Conservation (phyloP, 2,113 vertebrate genomes). For the Nansenia antarctica region DNA sequence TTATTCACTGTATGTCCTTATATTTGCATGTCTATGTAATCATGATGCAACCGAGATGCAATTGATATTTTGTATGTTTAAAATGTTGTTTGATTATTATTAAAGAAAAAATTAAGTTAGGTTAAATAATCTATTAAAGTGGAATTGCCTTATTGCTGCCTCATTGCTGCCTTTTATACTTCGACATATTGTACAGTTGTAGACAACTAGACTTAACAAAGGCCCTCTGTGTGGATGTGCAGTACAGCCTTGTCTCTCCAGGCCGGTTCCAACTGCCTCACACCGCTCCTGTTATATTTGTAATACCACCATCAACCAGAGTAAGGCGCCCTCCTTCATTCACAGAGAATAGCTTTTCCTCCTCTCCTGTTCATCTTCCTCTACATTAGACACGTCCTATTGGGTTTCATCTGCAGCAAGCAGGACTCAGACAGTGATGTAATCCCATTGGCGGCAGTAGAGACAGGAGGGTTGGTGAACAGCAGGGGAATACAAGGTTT, state of each 20-base stretch:
- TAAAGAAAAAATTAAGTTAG: no score
- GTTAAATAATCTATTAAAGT: not conserved
- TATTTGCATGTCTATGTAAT: not conserved
- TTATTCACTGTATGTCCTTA: not conserved
- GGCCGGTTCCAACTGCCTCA: conserved; percentile 35
- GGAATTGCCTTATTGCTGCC: not conserved
- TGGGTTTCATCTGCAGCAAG: conserved; percentile 30
- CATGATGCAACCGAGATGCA: not conserved
- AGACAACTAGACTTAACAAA: not conserved
- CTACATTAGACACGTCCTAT: conserved; percentile 34
- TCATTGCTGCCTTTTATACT: not conserved
- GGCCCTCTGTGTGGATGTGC: not conserved
- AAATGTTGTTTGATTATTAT: not conserved
- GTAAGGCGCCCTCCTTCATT: not conserved
- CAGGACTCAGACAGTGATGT: conserved; percentile 52
- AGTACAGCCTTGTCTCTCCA: conserved; percentile 11
- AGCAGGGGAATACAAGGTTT: conserved; percentile 43
- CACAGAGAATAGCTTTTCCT: not conserved
- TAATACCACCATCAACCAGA: conserved; percentile 5
- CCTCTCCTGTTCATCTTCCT: conserved; percentile 10
- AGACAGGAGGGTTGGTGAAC: conserved; percentile 38
- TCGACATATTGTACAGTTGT: not conserved
- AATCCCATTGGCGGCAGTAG: conserved; percentile 50
- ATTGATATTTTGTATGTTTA: not conserved
- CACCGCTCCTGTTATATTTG: not conserved